Base-by-base conservation (phyloP, 2,113 vertebrate species). In the Sander lucioperca region DNA sequence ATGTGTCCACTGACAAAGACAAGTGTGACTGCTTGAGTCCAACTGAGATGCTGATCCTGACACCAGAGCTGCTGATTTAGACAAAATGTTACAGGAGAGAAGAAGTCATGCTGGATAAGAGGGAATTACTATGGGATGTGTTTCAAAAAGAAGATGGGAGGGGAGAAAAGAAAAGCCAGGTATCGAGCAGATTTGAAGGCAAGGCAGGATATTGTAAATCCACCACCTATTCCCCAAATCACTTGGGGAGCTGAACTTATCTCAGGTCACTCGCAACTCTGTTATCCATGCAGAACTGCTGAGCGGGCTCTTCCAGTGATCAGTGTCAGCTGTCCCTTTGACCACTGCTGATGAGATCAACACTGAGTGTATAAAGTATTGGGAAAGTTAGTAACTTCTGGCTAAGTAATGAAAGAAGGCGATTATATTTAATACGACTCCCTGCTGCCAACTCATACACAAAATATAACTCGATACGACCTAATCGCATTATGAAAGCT, bases 271-370 rank as follows among this genome's bases (percentile, higher is more conserved):
- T 54, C n/a, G 56, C 72, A 68, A 69, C 71, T 72, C 61, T 62
- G 45, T 86, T 82, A 71, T 85, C 75, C 77, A 61, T 5, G 48
- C 70, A 77, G 58, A 86, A 88, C 39, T 79, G 91, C 89, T 88
- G 87, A 89, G 77, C 84, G 71, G 70, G 57, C 83, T 63, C 54
- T 74, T 80, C 10, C 23, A 67, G 67, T 59, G 64, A 65, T 83
- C 87, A 5, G 80, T 77, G 64, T 88, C 86, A 85, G 83, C 77
- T 65, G 74, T 83, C 68, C 70, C 74, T 74, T 56, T 65, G 62
- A 53, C 73, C 65, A 30, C 56, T 16, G 71, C 87, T 58, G 74
- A 80, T 74, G 65, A 45, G 61, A 79, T 77, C 48, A 70, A 70
- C 50, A 51, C 12, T 0, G 30, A 83, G 74, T 84, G 77, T 66